Conservation (phyloP, 2,797 vertebrate genomes). For the Acestrorhynchus altus region DNA sequence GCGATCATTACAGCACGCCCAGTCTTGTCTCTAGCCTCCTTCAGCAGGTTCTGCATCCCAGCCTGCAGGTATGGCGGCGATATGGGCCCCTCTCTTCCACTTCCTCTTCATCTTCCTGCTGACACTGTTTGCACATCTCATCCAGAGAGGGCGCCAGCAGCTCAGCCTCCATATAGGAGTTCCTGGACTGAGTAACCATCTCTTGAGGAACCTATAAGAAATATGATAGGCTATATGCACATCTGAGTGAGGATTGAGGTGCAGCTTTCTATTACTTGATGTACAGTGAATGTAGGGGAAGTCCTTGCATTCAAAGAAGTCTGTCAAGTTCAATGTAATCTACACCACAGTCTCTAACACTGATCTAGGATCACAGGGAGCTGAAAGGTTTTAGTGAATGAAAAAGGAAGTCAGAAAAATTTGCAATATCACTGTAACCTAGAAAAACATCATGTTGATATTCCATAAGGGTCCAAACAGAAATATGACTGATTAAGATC, state of each 20-base stretch:
- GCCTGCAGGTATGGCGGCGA: slow-evolving; percentile 85
- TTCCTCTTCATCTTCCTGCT: slow-evolving; percentile 56
- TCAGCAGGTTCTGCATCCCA: slow-evolving; percentile 87
- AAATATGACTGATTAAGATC: neutral
- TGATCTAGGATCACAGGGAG: too few relatives aligned
- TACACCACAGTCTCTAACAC: neutral
- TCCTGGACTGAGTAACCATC: slow-evolving; percentile 90
- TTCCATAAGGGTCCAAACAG: too few relatives aligned
- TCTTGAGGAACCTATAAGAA: slow-evolving; percentile 88
- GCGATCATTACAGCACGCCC: slow-evolving; percentile 87
- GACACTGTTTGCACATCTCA: slow-evolving; percentile 84
- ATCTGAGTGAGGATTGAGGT: neutral
- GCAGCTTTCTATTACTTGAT: neutral
- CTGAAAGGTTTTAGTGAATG: too few relatives aligned
- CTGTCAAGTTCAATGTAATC: neutral
- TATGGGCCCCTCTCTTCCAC: slow-evolving; percentile 87
- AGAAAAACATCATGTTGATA: too few relatives aligned
- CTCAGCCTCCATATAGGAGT: slow-evolving; percentile 90
- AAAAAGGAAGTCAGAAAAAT: too few relatives aligned
- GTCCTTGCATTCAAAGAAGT: neutral
- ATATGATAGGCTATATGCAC: too few relatives aligned
- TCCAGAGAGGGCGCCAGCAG: slow-evolving; percentile 86
- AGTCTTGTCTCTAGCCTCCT: slow-evolving; percentile 94
- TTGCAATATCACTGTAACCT: too few relatives aligned
- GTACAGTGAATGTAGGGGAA: neutral